Conservation (phyloP, 2,888 invertebrate species). For the Drosophila koepferae region DNA sequence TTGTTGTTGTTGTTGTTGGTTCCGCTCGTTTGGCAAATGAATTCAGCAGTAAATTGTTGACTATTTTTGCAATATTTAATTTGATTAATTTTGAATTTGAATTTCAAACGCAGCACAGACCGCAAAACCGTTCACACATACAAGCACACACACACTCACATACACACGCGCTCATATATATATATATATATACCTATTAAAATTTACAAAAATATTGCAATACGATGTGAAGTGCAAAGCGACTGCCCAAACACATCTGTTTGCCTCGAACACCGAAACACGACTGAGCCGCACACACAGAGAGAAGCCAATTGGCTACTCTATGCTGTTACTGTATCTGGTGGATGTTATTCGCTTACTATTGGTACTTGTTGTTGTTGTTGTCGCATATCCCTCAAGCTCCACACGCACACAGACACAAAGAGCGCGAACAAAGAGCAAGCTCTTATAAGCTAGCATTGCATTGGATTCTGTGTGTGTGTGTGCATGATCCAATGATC, state of each 20-base stretch:
- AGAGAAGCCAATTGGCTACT: conserved; percentile 42
- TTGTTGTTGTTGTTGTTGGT: conserved; percentile 28
- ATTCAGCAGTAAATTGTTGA: conserved; percentile 20
- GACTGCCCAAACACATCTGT: conserved; percentile 18
- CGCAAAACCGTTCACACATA: conserved; percentile 19
- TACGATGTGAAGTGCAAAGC: conserved; percentile 23
- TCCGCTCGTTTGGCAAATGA: conserved; percentile 30
- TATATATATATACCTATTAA: conserved; percentile 41
- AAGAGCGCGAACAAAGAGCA: conserved; percentile 31
- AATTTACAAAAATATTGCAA: conserved; percentile 52
- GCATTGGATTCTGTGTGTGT: background rate
- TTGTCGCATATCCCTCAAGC: conserved; percentile 28
- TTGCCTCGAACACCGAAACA: conserved; percentile 43
- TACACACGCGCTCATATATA: conserved; percentile 26
- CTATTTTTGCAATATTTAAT: conserved; percentile 32
- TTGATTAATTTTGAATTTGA: conserved; percentile 26
- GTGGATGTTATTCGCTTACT: conserved; percentile 40
- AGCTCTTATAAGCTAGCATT: conserved; percentile 7
- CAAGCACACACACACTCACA: conserved; percentile 17
- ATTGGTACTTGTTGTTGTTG: conserved; percentile 16
- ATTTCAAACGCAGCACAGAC: conserved; percentile 25
- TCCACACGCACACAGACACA: conserved; percentile 6
- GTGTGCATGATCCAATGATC: conserved; percentile 29
- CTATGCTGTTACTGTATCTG: conserved; percentile 40
- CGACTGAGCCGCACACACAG: conserved; percentile 49